Conservation (phyloP, 1,140 invertebrate genomes). For the Trichogramma pretiosum region DNA sequence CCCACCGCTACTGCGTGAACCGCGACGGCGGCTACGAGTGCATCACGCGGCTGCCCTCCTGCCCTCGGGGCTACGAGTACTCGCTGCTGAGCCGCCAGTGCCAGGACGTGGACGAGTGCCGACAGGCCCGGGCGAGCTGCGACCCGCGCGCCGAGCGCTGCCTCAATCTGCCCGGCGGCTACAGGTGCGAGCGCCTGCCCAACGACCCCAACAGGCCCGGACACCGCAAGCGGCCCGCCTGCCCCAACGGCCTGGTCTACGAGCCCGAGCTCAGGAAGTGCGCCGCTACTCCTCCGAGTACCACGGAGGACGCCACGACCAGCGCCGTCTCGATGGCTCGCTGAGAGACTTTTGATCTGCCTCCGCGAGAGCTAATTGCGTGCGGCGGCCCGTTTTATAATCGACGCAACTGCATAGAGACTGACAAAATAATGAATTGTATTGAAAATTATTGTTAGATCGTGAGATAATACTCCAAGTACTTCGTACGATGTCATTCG, state of each 20-base stretch:
- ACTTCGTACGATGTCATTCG: no score
- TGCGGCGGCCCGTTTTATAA: no score
- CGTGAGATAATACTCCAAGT: no score
- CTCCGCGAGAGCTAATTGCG: no score
- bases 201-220: constrained; percentile 27
- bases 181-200: constrained; percentile 41
- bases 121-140: constrained; percentile 31
- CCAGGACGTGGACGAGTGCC: constrained; percentile 59
- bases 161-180: constrained; percentile 51
- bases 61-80: constrained; percentile 33
- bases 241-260: constrained; percentile 72
- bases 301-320: no score
- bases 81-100: constrained; percentile 38
- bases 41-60: constrained; percentile 30
- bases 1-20: constrained; percentile 46
- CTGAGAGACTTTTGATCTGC: no score
- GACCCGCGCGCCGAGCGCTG: constrained; percentile 47
- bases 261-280: constrained; percentile 60
- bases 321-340: no score
- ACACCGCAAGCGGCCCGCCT: constrained; percentile 40
- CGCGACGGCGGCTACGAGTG: constrained; percentile 47
- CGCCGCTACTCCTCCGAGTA: constrained; percentile 12
- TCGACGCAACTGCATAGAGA: no score
- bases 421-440: no score
- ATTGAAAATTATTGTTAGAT: no score